Base-by-base conservation (phyloP, 35 echinoderm and acorn worm species). In the Apostichopus parvimensis region DNA sequence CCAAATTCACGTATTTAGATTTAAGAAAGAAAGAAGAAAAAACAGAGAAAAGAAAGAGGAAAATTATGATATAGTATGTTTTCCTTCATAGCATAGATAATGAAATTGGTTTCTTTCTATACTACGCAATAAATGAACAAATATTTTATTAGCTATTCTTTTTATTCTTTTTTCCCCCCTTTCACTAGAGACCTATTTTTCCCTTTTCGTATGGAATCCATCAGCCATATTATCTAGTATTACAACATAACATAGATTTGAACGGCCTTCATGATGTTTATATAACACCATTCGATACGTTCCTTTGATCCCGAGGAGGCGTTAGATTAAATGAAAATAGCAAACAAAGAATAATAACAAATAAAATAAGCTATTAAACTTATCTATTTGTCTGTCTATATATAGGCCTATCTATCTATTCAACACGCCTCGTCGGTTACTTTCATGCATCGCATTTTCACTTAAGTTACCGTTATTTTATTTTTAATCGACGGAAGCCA, bases 221-320 rank as follows among this genome's bases (percentile, higher is more conserved):
- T 68, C 64, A 68, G 64, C 18, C 64, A 68, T 68, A 68, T 68
- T 68, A 68, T 68, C 64, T 14, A 17, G 17, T 66, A 68, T 18
- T 68, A 18, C 11, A 17, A 68, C 64, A 68, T 68, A 82, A 17
- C 79, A 53, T 82, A 8, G 8, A 6, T 20, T 45, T 45, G 1
- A 45, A 11, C 52, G 79, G 54, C 45, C 79, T 53, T 82, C 79
- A n/a, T 34, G 34, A n/a, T 82, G 79, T 82, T 82, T 34, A 55
- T 17, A 82, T 82, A 82, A 82, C 79, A 82, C 79, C 79, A 53
- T 82, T 82, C 17, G 24, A 18, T 56, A 54, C 79, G 64, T 68
- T 14, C 9, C 64, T 56, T 82, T 18, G 52, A 82, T 82, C 34
- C 17, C 52, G n/a, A 17, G 52, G n/a, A 82, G 79, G 79, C 52